Evolutionary conservation across 2,888 invertebrate species (phyloP).

Genomic region (Ophion ellenae): DNA sequence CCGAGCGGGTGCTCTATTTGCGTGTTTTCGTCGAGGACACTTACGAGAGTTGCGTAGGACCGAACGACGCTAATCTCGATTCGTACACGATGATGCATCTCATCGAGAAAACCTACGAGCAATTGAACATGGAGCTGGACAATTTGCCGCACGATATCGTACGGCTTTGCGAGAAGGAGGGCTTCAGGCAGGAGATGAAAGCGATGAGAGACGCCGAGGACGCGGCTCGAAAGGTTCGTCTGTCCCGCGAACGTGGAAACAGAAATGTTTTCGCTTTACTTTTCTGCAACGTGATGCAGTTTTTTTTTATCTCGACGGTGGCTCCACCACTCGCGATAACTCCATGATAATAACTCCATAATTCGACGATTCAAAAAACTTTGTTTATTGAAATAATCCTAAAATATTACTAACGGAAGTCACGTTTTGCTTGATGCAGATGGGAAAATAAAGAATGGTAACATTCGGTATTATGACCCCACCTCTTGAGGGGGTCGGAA

Average conservation of each 20-base stretch:
- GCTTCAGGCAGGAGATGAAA: conserved; percentile 84
- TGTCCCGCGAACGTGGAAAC: no score
- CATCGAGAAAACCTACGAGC: conserved; percentile 86
- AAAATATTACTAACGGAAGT: no score
- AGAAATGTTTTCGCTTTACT: background rate
- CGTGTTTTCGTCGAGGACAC: conserved; percentile 87
- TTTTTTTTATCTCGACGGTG: no score
- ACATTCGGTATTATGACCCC: no score
- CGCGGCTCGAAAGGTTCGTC: conserved; percentile 86
- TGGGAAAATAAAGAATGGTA: background rate
- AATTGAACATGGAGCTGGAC: conserved; percentile 85
- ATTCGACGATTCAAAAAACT: no score
- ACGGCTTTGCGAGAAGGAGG: conserved; percentile 84
- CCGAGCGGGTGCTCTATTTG: conserved; percentile 86
- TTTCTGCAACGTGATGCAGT: no score
- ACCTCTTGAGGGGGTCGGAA: no score
- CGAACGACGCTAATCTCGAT: conserved; percentile 86
- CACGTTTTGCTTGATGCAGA: background rate
- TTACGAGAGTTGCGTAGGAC: conserved; percentile 86
- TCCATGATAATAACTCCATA: no score
- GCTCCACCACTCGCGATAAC: no score
- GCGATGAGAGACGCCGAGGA: conserved; percentile 85
- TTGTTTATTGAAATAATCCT: no score
- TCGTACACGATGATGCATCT: conserved; percentile 86
- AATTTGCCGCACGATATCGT: conserved; percentile 85